These are phyloP conservation scores for Meteorus colon DNA, from an alignment of 2,888 invertebrate genomes.

Conservation along the genomic window DNA sequence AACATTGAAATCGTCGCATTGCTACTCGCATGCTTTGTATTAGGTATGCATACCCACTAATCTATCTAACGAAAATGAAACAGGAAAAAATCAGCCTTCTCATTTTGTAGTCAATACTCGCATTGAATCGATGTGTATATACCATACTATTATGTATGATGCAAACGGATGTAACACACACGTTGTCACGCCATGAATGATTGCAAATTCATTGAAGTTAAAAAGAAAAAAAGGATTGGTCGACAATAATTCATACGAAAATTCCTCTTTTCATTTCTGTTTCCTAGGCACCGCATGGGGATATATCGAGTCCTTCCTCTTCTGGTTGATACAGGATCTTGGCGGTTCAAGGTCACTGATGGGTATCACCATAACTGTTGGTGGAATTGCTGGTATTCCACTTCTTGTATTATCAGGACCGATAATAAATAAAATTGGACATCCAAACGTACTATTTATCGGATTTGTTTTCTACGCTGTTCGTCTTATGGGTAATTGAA, in stretches of 20 bases:
- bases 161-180: conserved; percentile 38
- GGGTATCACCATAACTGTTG: conserved; percentile 87
- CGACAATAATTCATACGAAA: neutral
- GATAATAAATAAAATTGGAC: conserved; percentile 82
- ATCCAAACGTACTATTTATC: conserved; percentile 85
- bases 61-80: neutral
- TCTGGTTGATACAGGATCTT: conserved; percentile 86
- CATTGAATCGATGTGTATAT: conserved; percentile 17
- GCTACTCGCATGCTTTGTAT: conserved; percentile 82
- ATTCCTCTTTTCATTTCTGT: conserved; percentile 22
- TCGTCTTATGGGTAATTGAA: conserved; percentile 78
- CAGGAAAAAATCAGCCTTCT: neutral
- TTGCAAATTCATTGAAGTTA: neutral
- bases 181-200: conserved; percentile 24
- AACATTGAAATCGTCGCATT: conserved; percentile 83
- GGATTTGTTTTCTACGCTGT: conserved; percentile 86
- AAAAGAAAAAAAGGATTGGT: conserved; percentile 10
- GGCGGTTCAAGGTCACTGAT: conserved; percentile 84
- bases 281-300: conserved; percentile 86
- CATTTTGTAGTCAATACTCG: conserved; percentile 21
- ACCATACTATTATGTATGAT: conserved; percentile 32
- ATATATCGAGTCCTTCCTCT: conserved; percentile 87
- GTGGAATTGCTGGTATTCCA: conserved; percentile 84
- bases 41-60: conserved; percentile 75
- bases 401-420: conserved; percentile 85